Evolutionary conservation across 2,888 invertebrate genomes (phyloP), one percentile per base, ranked within the genome.

Genomic region (Agrotis clavis): DNA sequence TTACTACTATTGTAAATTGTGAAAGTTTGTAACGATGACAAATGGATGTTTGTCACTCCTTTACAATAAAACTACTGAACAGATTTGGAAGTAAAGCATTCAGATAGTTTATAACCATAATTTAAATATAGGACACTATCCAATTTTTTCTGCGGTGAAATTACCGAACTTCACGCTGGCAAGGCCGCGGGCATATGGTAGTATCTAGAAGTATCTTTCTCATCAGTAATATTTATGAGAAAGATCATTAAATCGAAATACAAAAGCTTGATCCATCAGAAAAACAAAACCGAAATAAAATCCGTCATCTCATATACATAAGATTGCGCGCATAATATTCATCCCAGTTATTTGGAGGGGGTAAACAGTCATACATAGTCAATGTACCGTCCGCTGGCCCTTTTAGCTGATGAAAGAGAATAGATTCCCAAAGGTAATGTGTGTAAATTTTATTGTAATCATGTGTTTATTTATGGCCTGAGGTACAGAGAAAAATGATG

Each of bases 311-410:
- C 71, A 81, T 86, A 81, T 76, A 81, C 78, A 81, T 84, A 86
- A 67, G 25, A 76, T 65, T 65, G 67, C 41, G 64, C 62, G 66
- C 71, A 80, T 81, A 78, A 81, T 78, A 82, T 86, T 80, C 81
- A 81, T 75, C 71, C 71, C 35, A 61, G 67, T 73, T 84, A 84
- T 85, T 78, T 80, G 78, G 77, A 83, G 74, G 80, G 81, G 81
- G 83, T 87, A 68, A 79, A 77, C 70, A 80, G 83, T 90, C 93
- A 94, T 94, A 90, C 94, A 94, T 94, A 94, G 93, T 93, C 94
- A 93, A 93, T 93, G 91, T 78, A 82, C 83, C 75, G 86, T 48
- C 86, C 86, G 83, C 85, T 76, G 89, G 90, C 89, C 92, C 92
- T 92, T 91, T 93, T 93, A 92, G 91, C 90, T 92, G 92, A 93